phyloP scores from a whole-genome alignment of 2,113 vertebrate species.

The Crotalus tigris region DNA sequence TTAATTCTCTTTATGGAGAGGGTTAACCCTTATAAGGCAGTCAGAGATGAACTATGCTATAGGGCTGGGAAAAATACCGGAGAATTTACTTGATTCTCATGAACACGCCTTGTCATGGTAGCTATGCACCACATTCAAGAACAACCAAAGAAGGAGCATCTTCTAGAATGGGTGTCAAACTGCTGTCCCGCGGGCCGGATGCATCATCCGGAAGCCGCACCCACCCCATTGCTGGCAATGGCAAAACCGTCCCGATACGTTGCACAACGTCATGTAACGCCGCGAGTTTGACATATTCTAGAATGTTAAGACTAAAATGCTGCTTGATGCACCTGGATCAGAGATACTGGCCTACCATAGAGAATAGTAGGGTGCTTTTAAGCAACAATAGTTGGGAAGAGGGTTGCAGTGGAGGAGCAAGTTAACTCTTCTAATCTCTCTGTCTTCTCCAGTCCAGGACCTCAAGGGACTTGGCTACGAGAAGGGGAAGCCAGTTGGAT shows the following conservation, averaged over 20 bases:
- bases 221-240: too few species aligned
- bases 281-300: neutral
- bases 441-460: conserved; percentile 81
- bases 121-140: neutral
- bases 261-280: too few species aligned
- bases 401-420: rapidly evolving
- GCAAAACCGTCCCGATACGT: too few species aligned
- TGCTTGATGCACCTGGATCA: neutral
- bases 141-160: neutral
- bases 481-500: conserved; percentile 91
- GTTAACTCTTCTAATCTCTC: neutral
- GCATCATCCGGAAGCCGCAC: too few species aligned
- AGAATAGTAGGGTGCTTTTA: neutral
- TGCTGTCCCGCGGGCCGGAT: too few species aligned
- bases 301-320: neutral
- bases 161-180: too few species aligned
- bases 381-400: neutral
- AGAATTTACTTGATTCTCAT: neutral
- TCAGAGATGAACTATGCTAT: neutral
- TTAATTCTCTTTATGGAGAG: conserved; percentile 17
- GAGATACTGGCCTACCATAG: neutral
- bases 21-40: neutral
- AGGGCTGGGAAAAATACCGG: neutral
- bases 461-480: conserved; percentile 92
- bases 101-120: neutral